These are phyloP conservation scores for Ornithorhynchus anatinus DNA, from an alignment of 2,113 vertebrate species.

Conservation along the genomic window DNA sequence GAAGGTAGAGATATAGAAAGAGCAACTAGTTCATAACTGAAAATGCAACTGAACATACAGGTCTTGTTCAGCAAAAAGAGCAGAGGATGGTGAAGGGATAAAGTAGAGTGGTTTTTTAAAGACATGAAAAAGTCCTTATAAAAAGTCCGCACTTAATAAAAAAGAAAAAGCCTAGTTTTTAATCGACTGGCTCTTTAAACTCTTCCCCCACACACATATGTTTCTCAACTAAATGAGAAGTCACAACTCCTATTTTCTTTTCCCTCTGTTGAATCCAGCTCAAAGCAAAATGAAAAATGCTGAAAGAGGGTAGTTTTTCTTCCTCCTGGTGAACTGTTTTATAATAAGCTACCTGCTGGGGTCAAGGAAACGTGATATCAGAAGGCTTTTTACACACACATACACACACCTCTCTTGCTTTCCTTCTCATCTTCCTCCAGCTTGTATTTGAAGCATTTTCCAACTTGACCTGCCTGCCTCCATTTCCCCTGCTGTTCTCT, in stretches of 20 bases:
- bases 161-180: background rate
- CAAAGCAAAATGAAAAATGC: constrained; percentile 25
- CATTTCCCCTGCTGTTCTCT: background rate
- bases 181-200: background rate
- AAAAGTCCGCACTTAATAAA: background rate
- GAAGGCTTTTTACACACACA: background rate
- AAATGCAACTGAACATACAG: too few species aligned
- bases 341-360: constrained; percentile 59
- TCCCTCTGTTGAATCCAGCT: background rate
- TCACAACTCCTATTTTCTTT: background rate
- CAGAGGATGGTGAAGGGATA: too few species aligned
- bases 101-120: too few species aligned
- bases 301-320: constrained; percentile 37
- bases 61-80: too few species aligned
- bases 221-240: background rate
- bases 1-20: too few species aligned
- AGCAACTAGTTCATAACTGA: too few species aligned
- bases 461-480: background rate
- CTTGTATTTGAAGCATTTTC: background rate
- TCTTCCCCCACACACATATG: background rate
- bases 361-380: constrained; percentile 42
- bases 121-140: too few species aligned
- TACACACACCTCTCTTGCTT: background rate
- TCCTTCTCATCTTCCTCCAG: background rate
- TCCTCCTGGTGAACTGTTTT: constrained; percentile 53